Evolutionary conservation across 2,797 vertebrate genomes (phyloP), one percentile per base, ranked within the genome.

Genomic region (Crypturellus tataupa): DNA sequence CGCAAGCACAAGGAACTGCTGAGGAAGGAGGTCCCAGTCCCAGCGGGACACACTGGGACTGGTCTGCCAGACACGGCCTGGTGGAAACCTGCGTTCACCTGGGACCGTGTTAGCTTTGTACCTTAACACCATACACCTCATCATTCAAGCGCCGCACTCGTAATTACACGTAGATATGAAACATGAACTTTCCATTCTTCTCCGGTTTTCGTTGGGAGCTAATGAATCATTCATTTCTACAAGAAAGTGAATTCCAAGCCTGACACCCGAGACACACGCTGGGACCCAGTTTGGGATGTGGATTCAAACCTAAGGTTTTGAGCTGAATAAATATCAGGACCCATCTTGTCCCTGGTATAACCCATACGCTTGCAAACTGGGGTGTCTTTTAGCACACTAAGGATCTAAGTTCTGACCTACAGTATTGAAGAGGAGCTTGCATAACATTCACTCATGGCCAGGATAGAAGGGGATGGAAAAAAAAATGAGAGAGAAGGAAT

Each of bases 141-240:
- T 80, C 42, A 35, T 85, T 94, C 89, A 93, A 92, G 31, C 14
- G 80, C 10, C 6, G 2, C 53, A 60, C 58, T 76, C 51, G 12
- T 81, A 86, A 84, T 84, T 83, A 68, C 17, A 93, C 62, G 56
- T 90, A 71, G 90, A 76, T 1, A 31, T 63, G 55, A 93, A 95
- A 92, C 40, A 87, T 13, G 82, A 78, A 63, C 76, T 65, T 92
- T 68, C 81, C 63, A n/a, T 87, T 75, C 79, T 63, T 71, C 40
- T 44, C 72, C 56, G 20, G 10, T 80, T 92, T 93, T 83, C 76
- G 59, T 2, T 76, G 55, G 62, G 92, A 96, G 68, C 14, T 15
- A 89, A 69, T 85, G 92, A 75, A 89, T 85, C 65, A 83, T 82
- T 85, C 2, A 21, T 56, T 93, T 80, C 55, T 79, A 29, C 59